These are phyloP conservation scores for Bergia puertoricense DNA, from an alignment of 92 coral and sea anemone genomes.

Conservation along the genomic window DNA sequence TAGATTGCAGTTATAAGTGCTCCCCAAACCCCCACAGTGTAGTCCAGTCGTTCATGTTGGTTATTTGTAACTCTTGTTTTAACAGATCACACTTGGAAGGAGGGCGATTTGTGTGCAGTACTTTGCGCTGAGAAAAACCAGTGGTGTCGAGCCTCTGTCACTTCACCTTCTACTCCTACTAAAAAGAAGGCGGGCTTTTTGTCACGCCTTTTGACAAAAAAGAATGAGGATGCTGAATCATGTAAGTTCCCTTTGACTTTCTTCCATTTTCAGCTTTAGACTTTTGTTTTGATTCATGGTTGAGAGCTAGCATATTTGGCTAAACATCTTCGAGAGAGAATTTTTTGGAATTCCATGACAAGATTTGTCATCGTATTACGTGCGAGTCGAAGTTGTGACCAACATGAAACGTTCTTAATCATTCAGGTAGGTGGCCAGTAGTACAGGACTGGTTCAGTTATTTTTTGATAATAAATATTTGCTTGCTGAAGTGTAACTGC, in stretches of 20 bases:
- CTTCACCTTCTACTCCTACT: slow-evolving; percentile 18
- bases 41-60: not conserved
- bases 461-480: no score
- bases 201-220: slow-evolving; percentile 40
- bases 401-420: no score
- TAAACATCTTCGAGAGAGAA: not conserved
- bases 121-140: not conserved
- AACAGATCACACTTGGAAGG: slow-evolving; percentile 21
- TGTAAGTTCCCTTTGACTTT: not conserved
- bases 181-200: slow-evolving; percentile 40
- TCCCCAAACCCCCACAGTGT: not conserved
- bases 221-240: not conserved
- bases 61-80: not conserved
- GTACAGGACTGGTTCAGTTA: no score
- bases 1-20: not conserved
- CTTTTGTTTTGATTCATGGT: not conserved
- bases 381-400: no score
- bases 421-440: no score
- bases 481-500: no score
- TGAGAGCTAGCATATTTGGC: not conserved
- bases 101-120: slow-evolving; percentile 38
- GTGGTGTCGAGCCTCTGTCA: slow-evolving; percentile 32
- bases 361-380: no score
- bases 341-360: no score
- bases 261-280: not conserved